A percentile compares a stretch with the other conserved stretches of the same genome.
Conservation (phyloP, 2,113 vertebrate species). For the Beaufortia kweichowensis region DNA sequence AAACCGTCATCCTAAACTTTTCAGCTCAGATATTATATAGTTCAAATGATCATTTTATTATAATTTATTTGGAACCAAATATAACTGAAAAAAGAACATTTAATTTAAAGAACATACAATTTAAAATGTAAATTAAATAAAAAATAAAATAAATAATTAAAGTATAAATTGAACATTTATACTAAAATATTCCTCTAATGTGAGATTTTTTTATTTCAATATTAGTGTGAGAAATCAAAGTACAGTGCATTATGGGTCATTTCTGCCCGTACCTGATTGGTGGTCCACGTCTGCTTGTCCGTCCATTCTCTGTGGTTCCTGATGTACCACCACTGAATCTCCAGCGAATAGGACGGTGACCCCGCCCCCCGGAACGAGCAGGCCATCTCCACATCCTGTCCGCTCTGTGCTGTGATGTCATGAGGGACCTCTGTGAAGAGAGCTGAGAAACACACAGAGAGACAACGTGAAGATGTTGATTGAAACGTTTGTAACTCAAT, state of each 20-base stretch:
- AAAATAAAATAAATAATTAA: too few relatives aligned
- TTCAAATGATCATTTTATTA: too few relatives aligned
- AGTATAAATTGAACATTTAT: too few relatives aligned
- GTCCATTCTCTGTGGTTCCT: slow-evolving; percentile 84
- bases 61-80: too few relatives aligned
- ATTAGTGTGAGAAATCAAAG: too few relatives aligned
- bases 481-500: background rate
- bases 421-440: slow-evolving; percentile 94
- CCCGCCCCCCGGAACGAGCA: slow-evolving; percentile 93
- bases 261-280: slow-evolving; percentile 77
- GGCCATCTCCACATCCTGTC: slow-evolving; percentile 96
- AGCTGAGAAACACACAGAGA: slow-evolving; percentile 68
- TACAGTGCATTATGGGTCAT: background rate
- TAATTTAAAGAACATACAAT: too few relatives aligned
- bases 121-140: too few relatives aligned
- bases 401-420: slow-evolving; percentile 84
- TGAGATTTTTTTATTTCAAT: too few relatives aligned
- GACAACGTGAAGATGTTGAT: background rate
- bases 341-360: slow-evolving; percentile 89
- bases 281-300: slow-evolving; percentile 79
- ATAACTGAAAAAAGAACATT: too few relatives aligned
- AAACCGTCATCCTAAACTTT: background rate
- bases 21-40: too few relatives aligned
- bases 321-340: slow-evolving; percentile 99
- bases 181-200: too few relatives aligned